A percentile compares a stretch with the other conserved stretches of the same genome.
These are phyloP conservation scores for Thinocorus orbignyianus DNA, from an alignment of 2,113 vertebrate species.

Conservation along the genomic window DNA sequence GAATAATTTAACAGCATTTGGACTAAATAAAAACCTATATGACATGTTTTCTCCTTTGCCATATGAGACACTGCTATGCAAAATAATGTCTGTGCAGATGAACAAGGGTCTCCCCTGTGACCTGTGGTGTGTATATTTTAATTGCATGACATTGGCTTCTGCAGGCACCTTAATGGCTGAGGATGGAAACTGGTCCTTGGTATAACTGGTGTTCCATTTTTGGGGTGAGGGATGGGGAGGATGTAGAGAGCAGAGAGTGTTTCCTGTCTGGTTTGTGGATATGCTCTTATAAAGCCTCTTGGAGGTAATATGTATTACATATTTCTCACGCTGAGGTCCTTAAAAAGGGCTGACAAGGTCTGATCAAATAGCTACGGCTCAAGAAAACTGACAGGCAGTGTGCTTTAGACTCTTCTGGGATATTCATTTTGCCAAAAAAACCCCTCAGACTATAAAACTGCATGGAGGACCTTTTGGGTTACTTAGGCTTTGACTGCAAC, in stretches of 20 bases:
- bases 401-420: not conserved
- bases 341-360: not conserved
- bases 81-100: conserved; percentile 7
- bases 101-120: conserved; percentile 25
- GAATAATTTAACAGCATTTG: conserved; percentile 73
- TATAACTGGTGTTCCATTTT: not conserved
- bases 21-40: conserved; percentile 42
- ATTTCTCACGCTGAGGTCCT: not conserved
- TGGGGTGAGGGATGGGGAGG: rapidly evolving
- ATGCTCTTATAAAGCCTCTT: not conserved
- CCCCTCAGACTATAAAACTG: not conserved
- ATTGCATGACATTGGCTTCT: not conserved
- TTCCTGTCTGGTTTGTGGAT: not conserved
- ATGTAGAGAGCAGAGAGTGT: not conserved
- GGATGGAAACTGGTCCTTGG: not conserved
- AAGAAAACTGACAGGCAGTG: not conserved
- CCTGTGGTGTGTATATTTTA: conserved; percentile 11
- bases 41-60: conserved; percentile 19
- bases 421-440: not conserved
- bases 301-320: not conserved
- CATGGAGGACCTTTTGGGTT: not conserved
- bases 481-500: not conserved
- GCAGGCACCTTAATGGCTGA: not conserved
- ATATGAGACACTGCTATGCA: conserved; percentile 36
- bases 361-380: not conserved